Percentiles rank a stretch among this genome's conserved stretches.
Conservation (phyloP, 2,888 invertebrate genomes). For the Strigamia maritima region DNA sequence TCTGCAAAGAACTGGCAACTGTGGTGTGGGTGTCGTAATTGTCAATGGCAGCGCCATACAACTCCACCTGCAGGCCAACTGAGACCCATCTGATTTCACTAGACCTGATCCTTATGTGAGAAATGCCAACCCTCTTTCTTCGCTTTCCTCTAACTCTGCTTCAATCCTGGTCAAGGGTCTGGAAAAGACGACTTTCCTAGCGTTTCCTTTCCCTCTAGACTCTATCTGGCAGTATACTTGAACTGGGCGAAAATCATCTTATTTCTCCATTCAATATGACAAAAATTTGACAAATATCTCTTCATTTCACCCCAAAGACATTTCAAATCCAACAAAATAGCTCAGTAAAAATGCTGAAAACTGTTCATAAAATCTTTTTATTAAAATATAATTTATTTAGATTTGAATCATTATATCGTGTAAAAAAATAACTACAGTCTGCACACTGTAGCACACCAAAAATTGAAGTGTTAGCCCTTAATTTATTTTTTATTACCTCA, state of each 20-base stretch:
- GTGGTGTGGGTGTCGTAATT: slow-evolving; percentile 17
- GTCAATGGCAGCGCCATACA: slow-evolving; percentile 24
- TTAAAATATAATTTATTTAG: too few species aligned
- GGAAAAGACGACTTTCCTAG: slow-evolving; percentile 6
- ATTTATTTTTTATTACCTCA: not conserved
- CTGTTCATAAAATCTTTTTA: too few species aligned
- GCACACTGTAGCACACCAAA: not conserved
- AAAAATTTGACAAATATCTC: slow-evolving; percentile 25
- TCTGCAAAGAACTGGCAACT: slow-evolving; percentile 13
- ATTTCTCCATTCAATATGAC: slow-evolving; percentile 29
- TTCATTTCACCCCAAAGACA: slow-evolving; percentile 4
- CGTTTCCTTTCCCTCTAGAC: slow-evolving; percentile 18
- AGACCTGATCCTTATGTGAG: slow-evolving; percentile 22
- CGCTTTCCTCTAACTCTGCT: not conserved
- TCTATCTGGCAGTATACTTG: not conserved
- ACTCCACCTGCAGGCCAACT: slow-evolving; percentile 34
- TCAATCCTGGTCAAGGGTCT: slow-evolving; percentile 12
- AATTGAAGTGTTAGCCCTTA: not conserved
- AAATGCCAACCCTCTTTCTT: slow-evolving; percentile 6
- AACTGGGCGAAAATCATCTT: slow-evolving; percentile 28
- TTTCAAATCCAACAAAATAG: not conserved
- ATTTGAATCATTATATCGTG: not conserved
- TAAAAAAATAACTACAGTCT: not conserved
- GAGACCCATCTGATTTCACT: slow-evolving; percentile 31
- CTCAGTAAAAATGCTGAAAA: not conserved